These are phyloP conservation scores for Ormyrus labotus DNA, from an alignment of 2,888 invertebrate species.

Conservation along the genomic window DNA sequence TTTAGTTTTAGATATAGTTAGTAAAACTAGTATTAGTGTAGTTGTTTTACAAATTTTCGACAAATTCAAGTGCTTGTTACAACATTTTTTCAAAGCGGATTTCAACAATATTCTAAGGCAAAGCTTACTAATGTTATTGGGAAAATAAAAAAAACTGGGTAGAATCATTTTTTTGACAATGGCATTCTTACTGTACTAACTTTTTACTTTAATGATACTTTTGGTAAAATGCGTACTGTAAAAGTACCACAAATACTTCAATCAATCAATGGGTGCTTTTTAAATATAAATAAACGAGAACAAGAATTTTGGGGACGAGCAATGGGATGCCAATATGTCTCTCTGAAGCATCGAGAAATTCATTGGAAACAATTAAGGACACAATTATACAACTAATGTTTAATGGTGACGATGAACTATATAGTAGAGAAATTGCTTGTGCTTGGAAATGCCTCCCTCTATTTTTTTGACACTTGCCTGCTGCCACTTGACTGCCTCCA, in stretches of 20 bases:
- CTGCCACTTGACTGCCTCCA: constrained; percentile 46
- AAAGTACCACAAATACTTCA: no score
- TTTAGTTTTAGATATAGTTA: background rate
- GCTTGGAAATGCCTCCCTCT: constrained; percentile 66
- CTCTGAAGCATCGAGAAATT: constrained; percentile 48
- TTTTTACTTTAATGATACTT: no score
- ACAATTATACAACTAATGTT: constrained; percentile 71
- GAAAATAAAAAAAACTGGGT: no score
- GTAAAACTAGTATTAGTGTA: background rate
- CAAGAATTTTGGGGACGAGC: no score
- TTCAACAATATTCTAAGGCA: no score
- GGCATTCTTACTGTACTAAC: no score
- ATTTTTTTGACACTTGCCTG: constrained; percentile 54
- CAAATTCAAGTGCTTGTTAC: constrained; percentile 6
- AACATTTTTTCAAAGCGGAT: no score
- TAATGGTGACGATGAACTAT: constrained; percentile 48
- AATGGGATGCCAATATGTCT: constrained; percentile 33
- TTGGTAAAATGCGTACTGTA: no score
- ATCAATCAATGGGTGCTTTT: no score
- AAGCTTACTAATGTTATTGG: no score
- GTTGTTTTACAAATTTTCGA: background rate
- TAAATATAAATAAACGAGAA: no score
- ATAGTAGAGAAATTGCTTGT: constrained; percentile 63
- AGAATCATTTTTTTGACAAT: no score
- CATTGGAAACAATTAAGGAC: constrained; percentile 66